Evolutionary conservation across 2,113 vertebrate genomes (phyloP).

Genomic region (Butorides virescens): DNA sequence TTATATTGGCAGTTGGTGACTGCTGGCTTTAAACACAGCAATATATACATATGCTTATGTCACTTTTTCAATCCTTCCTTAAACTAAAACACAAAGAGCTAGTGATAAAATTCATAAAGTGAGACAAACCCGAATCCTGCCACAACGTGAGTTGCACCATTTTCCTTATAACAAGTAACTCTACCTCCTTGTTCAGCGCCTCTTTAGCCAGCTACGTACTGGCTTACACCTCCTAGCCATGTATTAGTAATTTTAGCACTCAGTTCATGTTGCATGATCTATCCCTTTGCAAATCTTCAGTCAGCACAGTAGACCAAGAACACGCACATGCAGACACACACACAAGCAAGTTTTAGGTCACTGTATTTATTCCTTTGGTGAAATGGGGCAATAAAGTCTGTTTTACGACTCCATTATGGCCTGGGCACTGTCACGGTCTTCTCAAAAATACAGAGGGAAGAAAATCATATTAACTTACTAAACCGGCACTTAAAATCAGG

Average conservation of each 20-base stretch:
- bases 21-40: slow-evolving; percentile 4
- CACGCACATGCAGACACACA: background rate
- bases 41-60: background rate
- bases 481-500: background rate
- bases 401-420: background rate
- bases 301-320: background rate
- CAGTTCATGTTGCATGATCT: background rate
- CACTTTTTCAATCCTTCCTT: background rate
- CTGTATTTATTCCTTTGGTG: background rate
- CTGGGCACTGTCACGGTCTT: fast-evolving
- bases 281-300: background rate
- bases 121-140: background rate
- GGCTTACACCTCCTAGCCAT: background rate
- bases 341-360: background rate
- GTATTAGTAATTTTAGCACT: background rate
- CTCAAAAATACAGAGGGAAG: background rate
- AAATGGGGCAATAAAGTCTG: background rate
- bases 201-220: background rate
- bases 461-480: background rate
- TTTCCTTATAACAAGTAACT: background rate
- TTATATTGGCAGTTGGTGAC: background rate
- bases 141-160: background rate
- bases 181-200: background rate
- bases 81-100: background rate
- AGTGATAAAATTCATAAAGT: background rate